Evolutionary conservation across 2,113 vertebrate genomes (phyloP).

Genomic region (Porphyrio hochstetteri): DNA sequence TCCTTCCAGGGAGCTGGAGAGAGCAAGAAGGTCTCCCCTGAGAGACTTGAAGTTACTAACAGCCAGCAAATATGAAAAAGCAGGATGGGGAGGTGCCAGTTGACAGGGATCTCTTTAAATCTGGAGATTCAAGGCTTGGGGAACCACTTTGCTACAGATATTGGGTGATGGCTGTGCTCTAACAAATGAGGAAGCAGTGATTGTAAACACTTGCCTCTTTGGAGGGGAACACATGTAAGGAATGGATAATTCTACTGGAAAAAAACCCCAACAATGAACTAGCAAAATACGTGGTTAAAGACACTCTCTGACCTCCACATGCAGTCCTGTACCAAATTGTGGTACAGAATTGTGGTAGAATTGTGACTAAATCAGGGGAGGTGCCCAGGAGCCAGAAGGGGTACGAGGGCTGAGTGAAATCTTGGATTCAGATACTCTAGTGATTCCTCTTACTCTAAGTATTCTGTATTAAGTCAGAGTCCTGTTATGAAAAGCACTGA

Average conservation of each 20-base stretch:
- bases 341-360: neutral
- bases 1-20: no score
- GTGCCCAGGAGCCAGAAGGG: neutral
- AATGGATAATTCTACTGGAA: neutral
- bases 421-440: neutral
- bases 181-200: neutral
- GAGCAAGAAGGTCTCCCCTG: no score
- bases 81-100: neutral
- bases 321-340: neutral
- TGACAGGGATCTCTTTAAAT: neutral
- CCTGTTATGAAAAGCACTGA: neutral
- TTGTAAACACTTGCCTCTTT: neutral
- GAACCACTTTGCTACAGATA: neutral
- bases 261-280: neutral
- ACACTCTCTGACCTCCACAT: neutral
- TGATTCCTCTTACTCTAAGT: neutral
- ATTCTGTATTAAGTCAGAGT: neutral
- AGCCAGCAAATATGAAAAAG: neutral
- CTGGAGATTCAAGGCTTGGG: neutral
- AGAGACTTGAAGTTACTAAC: neutral
- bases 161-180: neutral
- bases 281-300: neutral
- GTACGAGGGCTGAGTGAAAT: neutral
- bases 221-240: accelerated
- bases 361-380: neutral